Evolutionary conservation across 2,888 invertebrate species (phyloP).

Genomic region (Sarcophaga caerulescens): DNA sequence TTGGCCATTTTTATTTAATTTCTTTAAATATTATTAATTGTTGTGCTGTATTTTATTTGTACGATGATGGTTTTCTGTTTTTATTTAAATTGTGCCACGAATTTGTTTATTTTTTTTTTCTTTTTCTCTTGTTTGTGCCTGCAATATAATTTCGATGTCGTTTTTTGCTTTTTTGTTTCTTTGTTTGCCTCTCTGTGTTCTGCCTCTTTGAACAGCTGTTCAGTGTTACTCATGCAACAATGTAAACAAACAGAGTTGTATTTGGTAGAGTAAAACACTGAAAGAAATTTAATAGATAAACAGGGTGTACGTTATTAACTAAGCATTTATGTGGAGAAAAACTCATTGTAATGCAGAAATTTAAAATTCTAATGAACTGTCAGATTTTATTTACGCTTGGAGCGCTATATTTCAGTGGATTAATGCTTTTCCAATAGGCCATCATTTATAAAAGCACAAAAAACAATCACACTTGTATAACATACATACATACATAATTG

Average conservation of each 20-base stretch:
- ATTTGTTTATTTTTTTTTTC: constrained; percentile 68
- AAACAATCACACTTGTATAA: too few species aligned
- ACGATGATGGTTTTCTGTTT: not conserved
- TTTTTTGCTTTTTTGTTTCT: constrained; percentile 6
- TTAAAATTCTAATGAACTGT: too few species aligned
- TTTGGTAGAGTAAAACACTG: not conserved
- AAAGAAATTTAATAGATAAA: not conserved
- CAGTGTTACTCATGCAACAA: not conserved
- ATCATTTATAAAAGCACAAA: too few species aligned
- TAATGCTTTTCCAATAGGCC: too few species aligned
- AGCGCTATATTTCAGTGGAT: too few species aligned
- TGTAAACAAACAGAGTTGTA: not conserved
- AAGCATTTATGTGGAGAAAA: too few species aligned
- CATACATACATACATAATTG: too few species aligned
- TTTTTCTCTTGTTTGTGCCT: constrained; percentile 12
- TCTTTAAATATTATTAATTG: not conserved
- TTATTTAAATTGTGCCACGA: constrained; percentile 68
- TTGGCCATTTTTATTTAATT: constrained; percentile 84
- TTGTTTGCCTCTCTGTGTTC: too few species aligned
- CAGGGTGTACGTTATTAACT: too few species aligned
- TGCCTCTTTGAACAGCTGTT: constrained; percentile 21
- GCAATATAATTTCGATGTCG: constrained; percentile 10
- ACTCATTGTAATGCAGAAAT: too few species aligned
- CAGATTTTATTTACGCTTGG: too few species aligned
- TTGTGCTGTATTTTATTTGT: not conserved